Base-by-base conservation (phyloP, 2,888 invertebrate genomes). In the Harpagoxenus sublaevis region DNA sequence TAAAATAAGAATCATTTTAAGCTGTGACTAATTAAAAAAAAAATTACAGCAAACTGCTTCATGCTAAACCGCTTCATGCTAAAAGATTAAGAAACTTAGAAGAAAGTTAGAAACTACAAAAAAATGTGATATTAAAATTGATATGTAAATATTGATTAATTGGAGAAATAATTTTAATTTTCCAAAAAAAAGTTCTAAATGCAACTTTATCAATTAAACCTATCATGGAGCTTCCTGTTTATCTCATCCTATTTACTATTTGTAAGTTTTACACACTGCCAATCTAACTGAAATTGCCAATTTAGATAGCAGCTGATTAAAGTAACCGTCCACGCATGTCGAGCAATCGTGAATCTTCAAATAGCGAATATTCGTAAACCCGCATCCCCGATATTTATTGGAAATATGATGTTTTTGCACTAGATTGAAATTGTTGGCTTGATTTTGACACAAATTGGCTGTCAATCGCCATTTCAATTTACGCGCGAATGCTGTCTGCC, bases 361-460 rank as follows among this genome's bases (percentile, higher is more conserved):
- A 78, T n/a, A 78, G 45, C 68, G n/a, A 68, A 78, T 68, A 42
- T 78, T 66, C 68, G 15, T 31, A 68, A 39, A 68, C 68, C 55
- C 45, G 53, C 68, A 55, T 78, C 9, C 12, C 9, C 12, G 15
- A 78, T 55, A 70, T 78, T 78, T 68, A 70, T 57, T 31, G 70
- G 28, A 78, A 68, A 45, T 45, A 12, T 5, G 31, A 39, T 68
- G 42, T 66, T 66, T 68, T 55, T 18, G 12, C 42, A 31, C 39
- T 42, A n/a, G 42, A 55, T 55, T 68, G 66, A 55, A 42, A 55
- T 31, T 42, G 42, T 66, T 53, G 23, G 53, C 18, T 66, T 68
- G 28, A 28, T 39, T 65, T 51, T 55, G 31, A 53, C 28, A 23
- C 70, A 45, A 57, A 70, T 78, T 31, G 42, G n/a, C 48, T 35